These are phyloP conservation scores for Pithys albifrons DNA, from an alignment of 2,113 vertebrate genomes.

Conservation along the genomic window DNA sequence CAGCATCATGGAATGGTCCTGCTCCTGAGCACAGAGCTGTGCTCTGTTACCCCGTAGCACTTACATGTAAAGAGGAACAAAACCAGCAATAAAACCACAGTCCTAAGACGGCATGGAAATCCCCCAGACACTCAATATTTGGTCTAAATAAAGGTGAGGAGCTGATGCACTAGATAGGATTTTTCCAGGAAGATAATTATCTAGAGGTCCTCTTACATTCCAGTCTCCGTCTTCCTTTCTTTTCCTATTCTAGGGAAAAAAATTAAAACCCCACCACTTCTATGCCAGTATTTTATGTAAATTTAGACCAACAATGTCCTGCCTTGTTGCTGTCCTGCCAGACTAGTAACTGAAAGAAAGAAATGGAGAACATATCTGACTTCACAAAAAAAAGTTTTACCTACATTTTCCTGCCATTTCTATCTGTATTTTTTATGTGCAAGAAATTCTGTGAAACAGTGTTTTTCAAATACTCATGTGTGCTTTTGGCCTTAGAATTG, in stretches of 20 bases:
- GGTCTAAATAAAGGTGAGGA: neutral
- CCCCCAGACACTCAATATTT: neutral
- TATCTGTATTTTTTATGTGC: neutral
- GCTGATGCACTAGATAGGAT: neutral
- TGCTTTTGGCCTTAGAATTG: neutral
- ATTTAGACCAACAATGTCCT: neutral
- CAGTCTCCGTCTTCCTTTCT: neutral
- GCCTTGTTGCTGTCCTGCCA: neutral
- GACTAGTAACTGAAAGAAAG: neutral
- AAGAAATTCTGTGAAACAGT: neutral
- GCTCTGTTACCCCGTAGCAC: neutral
- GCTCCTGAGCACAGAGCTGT: neutral
- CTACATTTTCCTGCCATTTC: neutral
- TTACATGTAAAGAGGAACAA: neutral
- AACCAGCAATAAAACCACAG: neutral
- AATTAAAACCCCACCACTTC: neutral
- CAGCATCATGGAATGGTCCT: fast-evolving
- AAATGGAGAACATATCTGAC: neutral
- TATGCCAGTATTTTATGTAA: neutral
- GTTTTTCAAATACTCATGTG: neutral
- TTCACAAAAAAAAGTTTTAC: neutral
- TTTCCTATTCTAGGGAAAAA: neutral
- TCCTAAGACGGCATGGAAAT: fast-evolving
- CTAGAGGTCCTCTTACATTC: neutral
- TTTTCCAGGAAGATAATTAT: neutral